Conservation (phyloP, 2,888 invertebrate genomes). For the Aplocera efformata region DNA sequence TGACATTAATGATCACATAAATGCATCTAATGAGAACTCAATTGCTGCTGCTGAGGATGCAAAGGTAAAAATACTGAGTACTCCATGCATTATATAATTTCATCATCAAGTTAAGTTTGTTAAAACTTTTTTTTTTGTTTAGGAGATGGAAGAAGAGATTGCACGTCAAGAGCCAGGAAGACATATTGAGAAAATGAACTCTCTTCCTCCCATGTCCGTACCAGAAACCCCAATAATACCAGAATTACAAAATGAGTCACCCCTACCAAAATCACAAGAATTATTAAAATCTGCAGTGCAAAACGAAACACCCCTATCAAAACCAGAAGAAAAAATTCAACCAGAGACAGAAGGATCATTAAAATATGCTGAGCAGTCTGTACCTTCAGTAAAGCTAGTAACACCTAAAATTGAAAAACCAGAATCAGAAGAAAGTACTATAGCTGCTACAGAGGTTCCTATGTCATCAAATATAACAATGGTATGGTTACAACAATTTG, state of each 20-base stretch:
- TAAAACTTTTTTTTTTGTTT: background rate
- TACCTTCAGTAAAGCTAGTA: background rate
- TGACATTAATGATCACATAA: constrained; percentile 17
- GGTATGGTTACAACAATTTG: background rate
- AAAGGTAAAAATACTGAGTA: constrained; percentile 7
- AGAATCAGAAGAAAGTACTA: constrained; percentile 1
- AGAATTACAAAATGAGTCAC: constrained; percentile 4
- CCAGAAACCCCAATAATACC: too few species aligned
- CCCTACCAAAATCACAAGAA: background rate
- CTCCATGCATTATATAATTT: too few species aligned
- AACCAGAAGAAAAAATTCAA: background rate
- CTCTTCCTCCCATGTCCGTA: too few species aligned
- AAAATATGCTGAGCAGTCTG: background rate
- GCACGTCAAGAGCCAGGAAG: too few species aligned
- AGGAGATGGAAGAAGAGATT: too few species aligned
- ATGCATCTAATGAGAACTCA: constrained; percentile 15
- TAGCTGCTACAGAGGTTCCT: background rate
- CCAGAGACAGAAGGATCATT: background rate
- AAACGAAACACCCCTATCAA: background rate
- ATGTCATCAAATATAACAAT: background rate
- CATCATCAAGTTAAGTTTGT: too few species aligned
- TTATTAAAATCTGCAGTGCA: too few species aligned
- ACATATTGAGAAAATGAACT: too few species aligned
- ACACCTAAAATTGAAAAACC: constrained; percentile 8
- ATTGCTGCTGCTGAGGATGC: constrained; percentile 6